Percentiles rank a stretch among this genome's conserved stretches.
These are phyloP conservation scores for Diorhabda elongata DNA, from an alignment of 1,140 invertebrate species.

Conservation along the genomic window DNA sequence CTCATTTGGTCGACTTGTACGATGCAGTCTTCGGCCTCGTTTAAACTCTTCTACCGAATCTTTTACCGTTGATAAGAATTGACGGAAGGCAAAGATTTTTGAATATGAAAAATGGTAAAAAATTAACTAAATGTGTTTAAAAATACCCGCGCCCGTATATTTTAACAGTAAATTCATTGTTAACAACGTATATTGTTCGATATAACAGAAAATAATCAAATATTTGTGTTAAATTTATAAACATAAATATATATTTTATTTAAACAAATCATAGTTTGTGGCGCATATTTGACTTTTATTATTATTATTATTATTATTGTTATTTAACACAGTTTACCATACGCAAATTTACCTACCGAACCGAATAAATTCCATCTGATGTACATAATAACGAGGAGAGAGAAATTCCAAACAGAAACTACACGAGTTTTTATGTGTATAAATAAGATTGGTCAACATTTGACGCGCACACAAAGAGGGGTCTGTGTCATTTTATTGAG, in stretches of 20 bases:
- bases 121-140: no score
- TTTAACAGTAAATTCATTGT: neutral
- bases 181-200: conserved; percentile 13
- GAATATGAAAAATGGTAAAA: no score
- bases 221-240: conserved; percentile 23
- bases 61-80: no score
- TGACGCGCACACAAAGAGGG: conserved; percentile 28
- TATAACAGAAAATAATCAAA: conserved; percentile 24
- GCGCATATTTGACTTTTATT: conserved; percentile 28
- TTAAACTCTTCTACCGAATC: no score
- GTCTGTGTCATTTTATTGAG: conserved; percentile 13
- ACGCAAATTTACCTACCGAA: conserved; percentile 35
- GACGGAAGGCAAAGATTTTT: no score
- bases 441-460: conserved; percentile 33
- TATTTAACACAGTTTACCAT: conserved; percentile 28
- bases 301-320: conserved; percentile 19
- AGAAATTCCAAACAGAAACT: conserved; percentile 21
- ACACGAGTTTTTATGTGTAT: conserved; percentile 21
- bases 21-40: no score
- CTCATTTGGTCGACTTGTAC: no score
- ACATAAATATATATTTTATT: conserved; percentile 23
- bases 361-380: conserved; percentile 25
- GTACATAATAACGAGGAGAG: neutral
- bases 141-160: no score
- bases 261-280: conserved; percentile 20